Evolutionary conservation across 2,113 vertebrate species (phyloP).

Genomic region (Sphaerodactylus townsendi): DNA sequence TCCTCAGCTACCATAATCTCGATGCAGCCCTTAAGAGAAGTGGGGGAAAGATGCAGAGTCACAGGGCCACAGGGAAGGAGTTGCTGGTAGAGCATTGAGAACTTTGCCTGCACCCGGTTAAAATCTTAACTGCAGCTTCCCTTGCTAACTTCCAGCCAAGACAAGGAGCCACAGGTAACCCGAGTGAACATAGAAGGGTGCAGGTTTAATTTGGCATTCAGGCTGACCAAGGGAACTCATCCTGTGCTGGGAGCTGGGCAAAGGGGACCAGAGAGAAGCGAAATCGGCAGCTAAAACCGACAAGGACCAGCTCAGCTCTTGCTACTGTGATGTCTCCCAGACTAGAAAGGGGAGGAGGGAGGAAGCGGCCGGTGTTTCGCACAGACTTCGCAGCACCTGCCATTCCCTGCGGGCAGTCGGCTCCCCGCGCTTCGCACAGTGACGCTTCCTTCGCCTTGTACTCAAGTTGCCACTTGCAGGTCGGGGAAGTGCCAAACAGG

Average conservation of each 20-base stretch:
- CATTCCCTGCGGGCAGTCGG: not conserved
- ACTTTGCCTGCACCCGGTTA: too few relatives aligned
- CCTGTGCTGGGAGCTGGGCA: not conserved
- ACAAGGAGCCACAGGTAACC: too few relatives aligned
- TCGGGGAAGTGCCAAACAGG: not conserved
- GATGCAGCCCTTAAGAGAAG: not conserved
- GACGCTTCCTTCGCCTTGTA: not conserved
- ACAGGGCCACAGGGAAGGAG: too few relatives aligned
- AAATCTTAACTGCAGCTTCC: too few relatives aligned
- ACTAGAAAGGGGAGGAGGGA: not conserved
- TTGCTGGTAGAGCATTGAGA: too few relatives aligned
- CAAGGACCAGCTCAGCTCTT: not conserved
- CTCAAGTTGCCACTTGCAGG: not conserved
- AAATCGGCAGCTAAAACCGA: not conserved
- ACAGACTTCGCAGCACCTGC: not conserved
- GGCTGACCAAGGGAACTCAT: too few relatives aligned
- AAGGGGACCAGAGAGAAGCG: too few relatives aligned
- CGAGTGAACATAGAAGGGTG: not conserved
- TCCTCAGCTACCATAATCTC: conserved; percentile 20
- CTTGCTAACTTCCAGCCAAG: not conserved
- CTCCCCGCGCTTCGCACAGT: not conserved
- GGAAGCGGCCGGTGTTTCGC: not conserved
- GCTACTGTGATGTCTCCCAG: not conserved
- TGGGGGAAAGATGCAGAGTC: not conserved
- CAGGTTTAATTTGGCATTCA: not conserved